A percentile compares a stretch with the other conserved stretches of the same genome.
These are phyloP conservation scores for Cacoxenus indagator DNA, from an alignment of 2,888 invertebrate species.

Conservation along the genomic window DNA sequence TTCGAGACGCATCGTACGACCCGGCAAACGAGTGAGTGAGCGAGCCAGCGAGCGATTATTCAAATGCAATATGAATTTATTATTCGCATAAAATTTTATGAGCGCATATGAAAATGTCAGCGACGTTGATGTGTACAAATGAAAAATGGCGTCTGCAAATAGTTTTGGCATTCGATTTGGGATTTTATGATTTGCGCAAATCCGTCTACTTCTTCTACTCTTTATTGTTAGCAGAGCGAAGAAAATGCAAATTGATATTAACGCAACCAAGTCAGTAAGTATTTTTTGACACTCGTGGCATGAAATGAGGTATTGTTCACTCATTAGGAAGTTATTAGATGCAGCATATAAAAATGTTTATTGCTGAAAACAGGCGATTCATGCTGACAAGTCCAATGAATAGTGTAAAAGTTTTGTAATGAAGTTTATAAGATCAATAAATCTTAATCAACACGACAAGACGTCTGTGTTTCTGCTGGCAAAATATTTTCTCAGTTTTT, in stretches of 20 bases:
- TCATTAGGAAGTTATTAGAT: no score
- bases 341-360: no score
- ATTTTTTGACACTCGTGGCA: not conserved
- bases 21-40: not conserved
- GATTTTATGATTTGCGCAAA: not conserved
- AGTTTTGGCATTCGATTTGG: conserved; percentile 39
- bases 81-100: conserved; percentile 61
- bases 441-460: no score
- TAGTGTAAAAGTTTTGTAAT: no score
- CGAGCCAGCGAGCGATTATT: conserved; percentile 47
- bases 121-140: conserved; percentile 33
- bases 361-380: no score
- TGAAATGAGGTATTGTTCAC: no score
- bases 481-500: no score
- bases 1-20: not conserved
- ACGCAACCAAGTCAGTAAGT: not conserved
- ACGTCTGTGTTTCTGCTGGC: no score
- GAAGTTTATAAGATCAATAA: no score
- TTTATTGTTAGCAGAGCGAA: not conserved
- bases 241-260: not conserved
- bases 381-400: no score
- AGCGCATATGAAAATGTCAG: conserved; percentile 62
- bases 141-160: not conserved
- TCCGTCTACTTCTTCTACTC: not conserved
- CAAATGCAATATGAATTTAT: conserved; percentile 63